These are phyloP conservation scores for Pseudanteris insignis DNA, from an alignment of 2,888 invertebrate species.

Conservation along the genomic window DNA sequence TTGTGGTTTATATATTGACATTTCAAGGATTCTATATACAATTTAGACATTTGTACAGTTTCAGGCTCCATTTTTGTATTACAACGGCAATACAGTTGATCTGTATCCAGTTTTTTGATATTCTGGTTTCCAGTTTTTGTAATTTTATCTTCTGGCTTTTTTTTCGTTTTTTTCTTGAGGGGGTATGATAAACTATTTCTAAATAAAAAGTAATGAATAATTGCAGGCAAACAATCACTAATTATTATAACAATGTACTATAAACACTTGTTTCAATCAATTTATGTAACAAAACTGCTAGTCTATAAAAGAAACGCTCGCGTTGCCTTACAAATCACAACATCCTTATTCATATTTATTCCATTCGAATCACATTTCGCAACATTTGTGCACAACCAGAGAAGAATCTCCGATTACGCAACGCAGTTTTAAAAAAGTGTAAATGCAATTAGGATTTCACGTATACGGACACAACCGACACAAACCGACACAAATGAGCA, in stretches of 20 bases:
- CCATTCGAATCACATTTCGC: slow-evolving; percentile 16
- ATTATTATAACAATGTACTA: neutral
- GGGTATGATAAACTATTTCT: no score
- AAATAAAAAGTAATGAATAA: neutral
- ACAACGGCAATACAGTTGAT: no score
- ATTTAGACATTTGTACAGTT: no score
- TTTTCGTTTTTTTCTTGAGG: no score
- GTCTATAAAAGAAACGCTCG: no score
- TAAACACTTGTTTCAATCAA: slow-evolving; percentile 13
- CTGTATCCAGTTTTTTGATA: no score
- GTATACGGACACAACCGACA: neutral
- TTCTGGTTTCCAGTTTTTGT: no score
- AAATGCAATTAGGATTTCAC: slow-evolving; percentile 39
- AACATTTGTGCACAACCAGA: slow-evolving; percentile 14
- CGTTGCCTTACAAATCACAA: slow-evolving; percentile 17
- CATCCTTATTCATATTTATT: slow-evolving; percentile 19
- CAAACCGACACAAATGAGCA: neutral
- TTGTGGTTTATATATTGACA: no score
- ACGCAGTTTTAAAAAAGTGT: slow-evolving; percentile 31
- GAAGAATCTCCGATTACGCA: slow-evolving; percentile 24
- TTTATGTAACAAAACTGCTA: no score
- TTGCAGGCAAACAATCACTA: neutral
- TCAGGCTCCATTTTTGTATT: no score
- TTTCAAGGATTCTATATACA: no score
- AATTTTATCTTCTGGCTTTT: no score